Evolutionary conservation across 2,888 invertebrate genomes (phyloP), one percentile per base, ranked within the genome.

Genomic region (Nezara viridula): DNA sequence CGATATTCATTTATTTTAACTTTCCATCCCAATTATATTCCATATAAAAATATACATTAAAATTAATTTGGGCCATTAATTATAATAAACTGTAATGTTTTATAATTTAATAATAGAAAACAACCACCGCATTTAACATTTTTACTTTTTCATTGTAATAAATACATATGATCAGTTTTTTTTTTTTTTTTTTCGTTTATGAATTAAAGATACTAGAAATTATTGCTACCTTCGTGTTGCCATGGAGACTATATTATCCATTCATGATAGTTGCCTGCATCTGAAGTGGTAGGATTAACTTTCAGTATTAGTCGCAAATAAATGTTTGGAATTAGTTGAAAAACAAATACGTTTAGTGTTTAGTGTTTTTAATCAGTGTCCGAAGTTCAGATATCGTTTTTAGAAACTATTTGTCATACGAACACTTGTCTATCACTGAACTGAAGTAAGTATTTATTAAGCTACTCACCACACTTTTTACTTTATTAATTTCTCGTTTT

Each of bases 1-100:
- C 66, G 66, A 73, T 73, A 24, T 73, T 73, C 66, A 73, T 73
- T 73, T 73, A 73, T 73, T 37, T 73, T 19, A 73, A 27, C 37
- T 73, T 37, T 37, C 37, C 6, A 21, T 73, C 32, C 66, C 32
- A 32, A 32, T 37, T 73, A 37, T 73, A 37, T 27, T 37, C 10
- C 16, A 73, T 37, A 73, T 7, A 19, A 19, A 6, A 73, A 6
- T 37, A 37, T 37, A 37, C 5, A 37, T 37, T 6, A 37, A 37
- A 19, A 73, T 37, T 19, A 73, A 73, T 37, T 32, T 6, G 32
- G 16, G 4, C 37, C 44, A 73, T 73, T 73, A 73, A 73, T 73
- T 19, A 73, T 9, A 73, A 37, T 37, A 37, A 73, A 5, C 32
- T 73, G 14, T 21, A 73, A 73, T 21, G 32, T 19, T 37, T 16